These are phyloP conservation scores for Morone saxatilis DNA, from an alignment of 2,113 vertebrate species.

Conservation along the genomic window DNA sequence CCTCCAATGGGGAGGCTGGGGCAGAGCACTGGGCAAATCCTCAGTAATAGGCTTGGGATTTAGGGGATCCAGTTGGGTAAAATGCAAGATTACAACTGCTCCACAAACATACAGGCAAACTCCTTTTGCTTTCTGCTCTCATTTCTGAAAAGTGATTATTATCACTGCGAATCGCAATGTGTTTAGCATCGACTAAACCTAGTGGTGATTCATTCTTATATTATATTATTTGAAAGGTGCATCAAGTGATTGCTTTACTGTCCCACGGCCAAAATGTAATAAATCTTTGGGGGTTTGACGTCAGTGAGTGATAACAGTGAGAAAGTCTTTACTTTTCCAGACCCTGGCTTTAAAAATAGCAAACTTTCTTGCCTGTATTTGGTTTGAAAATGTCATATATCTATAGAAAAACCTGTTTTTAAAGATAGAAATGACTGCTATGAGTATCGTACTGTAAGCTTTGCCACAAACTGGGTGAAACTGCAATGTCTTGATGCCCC, in stretches of 20 bases:
- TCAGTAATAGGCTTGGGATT: constrained; percentile 84
- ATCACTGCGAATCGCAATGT: not conserved
- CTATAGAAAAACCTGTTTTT: not conserved
- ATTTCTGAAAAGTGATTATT: not conserved
- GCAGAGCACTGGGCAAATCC: constrained; percentile 78
- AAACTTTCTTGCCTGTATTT: not conserved
- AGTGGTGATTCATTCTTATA: not conserved
- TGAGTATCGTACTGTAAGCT: not conserved
- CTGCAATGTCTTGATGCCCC: not conserved
- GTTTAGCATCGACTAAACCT: not conserved
- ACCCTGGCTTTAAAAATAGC: not conserved
- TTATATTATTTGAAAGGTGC: not conserved
- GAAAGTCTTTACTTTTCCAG: not conserved
- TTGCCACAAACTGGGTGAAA: not conserved
- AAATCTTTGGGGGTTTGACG: not conserved
- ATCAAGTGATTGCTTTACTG: not conserved
- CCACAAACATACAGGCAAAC: constrained; percentile 55
- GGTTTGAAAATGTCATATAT: not conserved
- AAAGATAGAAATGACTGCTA: not conserved
- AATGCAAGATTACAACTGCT: constrained; percentile 77
- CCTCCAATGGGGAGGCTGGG: constrained; percentile 65
- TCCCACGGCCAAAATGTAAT: not conserved
- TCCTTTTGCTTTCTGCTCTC: constrained; percentile 55
- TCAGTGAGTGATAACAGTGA: not conserved
- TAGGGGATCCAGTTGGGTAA: constrained; percentile 76